Percentiles rank a stretch among this genome's conserved stretches.
Evolutionary conservation across 2,113 vertebrate genomes (phyloP).

Genomic region (Aegypius monachus): DNA sequence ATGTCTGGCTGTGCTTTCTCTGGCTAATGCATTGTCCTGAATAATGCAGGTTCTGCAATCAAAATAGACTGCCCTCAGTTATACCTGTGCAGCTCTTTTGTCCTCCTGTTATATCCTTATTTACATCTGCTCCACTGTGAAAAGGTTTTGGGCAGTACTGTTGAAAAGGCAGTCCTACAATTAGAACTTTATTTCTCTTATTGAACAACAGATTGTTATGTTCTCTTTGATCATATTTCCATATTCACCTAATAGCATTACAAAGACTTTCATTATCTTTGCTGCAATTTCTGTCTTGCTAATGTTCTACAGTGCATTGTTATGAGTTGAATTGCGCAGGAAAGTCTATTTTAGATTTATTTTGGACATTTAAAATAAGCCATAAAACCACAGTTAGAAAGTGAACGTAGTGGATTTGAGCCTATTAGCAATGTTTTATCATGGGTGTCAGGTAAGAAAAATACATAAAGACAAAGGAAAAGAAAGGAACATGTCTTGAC

Average conservation of each 20-base stretch:
- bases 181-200: not conserved
- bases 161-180: not conserved
- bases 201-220: not conserved
- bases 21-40: not conserved
- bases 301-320: not conserved
- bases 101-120: not conserved
- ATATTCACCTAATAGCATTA: not conserved
- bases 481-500: not conserved
- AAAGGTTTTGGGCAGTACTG: not conserved
- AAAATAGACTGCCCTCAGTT: not conserved
- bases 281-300: not conserved
- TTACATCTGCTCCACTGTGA: not conserved
- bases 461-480: not conserved
- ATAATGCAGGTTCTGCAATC: not conserved
- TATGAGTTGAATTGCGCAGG: not conserved
- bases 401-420: not conserved
- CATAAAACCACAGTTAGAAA: not conserved
- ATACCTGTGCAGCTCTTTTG: not conserved
- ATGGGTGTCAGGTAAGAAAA: not conserved
- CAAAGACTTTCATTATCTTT: not conserved
- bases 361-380: not conserved
- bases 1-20: constrained; percentile 24
- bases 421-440: not conserved
- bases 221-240: not conserved
- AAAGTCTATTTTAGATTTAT: not conserved